Evolutionary conservation across 2,888 invertebrate genomes (phyloP).

Genomic region (Drosophila atroscutellata): DNA sequence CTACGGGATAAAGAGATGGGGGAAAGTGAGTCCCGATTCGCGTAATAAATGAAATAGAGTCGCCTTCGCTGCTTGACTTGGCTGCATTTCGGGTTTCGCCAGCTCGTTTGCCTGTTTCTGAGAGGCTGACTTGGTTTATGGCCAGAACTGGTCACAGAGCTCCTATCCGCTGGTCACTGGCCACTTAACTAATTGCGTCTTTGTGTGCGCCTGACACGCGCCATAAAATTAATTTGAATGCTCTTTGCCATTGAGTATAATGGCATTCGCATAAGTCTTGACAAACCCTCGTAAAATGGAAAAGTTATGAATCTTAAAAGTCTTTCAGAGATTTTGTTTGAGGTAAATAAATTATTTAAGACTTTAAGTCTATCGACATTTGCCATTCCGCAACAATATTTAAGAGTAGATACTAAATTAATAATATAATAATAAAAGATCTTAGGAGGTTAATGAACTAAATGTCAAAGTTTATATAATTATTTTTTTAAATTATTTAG

Average conservation of each 20-base stretch:
- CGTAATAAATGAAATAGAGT: constrained; percentile 74
- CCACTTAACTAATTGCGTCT: constrained; percentile 78
- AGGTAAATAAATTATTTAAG: background rate
- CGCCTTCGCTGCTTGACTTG: constrained; percentile 55
- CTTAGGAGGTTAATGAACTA: background rate
- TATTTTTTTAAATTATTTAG: background rate
- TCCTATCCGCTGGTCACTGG: constrained; percentile 43
- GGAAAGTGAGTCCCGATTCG: constrained; percentile 27
- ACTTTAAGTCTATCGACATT: background rate
- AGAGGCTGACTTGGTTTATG: constrained; percentile 66
- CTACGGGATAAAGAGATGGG: constrained; percentile 5
- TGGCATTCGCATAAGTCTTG: constrained; percentile 27
- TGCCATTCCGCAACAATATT: background rate
- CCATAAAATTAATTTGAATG: constrained; percentile 71
- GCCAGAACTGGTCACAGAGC: constrained; percentile 23
- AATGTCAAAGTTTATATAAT: background rate
- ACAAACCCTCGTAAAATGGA: background rate
- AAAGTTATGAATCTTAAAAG: background rate
- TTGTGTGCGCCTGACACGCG: constrained; percentile 74
- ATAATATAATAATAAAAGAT: background rate
- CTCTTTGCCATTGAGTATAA: constrained; percentile 30
- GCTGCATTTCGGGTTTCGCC: constrained; percentile 47
- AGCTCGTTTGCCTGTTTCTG: constrained; percentile 49
- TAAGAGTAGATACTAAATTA: background rate
- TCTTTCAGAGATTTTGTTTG: background rate